Evolutionary conservation across 2,113 vertebrate genomes (phyloP).

Genomic region (Nycticorax nycticorax): DNA sequence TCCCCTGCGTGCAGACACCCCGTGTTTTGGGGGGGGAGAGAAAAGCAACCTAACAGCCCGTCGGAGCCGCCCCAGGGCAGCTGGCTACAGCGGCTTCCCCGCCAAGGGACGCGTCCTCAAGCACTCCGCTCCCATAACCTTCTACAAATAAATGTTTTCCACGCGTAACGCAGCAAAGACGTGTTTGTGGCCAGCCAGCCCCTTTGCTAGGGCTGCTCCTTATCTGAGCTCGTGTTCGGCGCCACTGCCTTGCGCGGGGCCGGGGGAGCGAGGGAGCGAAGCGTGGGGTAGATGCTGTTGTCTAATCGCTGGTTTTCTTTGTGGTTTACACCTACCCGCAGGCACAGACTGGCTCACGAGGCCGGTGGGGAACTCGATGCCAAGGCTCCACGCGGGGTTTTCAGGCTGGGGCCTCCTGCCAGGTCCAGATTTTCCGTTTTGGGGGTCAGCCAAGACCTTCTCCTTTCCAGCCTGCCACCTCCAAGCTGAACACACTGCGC

Average conservation of each 20-base stretch:
- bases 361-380: neutral
- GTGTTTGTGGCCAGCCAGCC: neutral
- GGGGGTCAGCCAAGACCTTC: neutral
- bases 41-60: fast-evolving
- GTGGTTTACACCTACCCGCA: neutral
- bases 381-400: neutral
- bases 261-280: neutral
- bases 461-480: neutral
- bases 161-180: neutral
- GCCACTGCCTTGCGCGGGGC: neutral
- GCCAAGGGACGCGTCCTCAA: fast-evolving
- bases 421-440: neutral
- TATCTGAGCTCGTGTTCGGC: neutral
- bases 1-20: neutral
- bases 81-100: neutral
- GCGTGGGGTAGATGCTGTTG: neutral
- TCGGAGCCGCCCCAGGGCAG: too few relatives aligned
- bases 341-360: neutral
- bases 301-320: neutral
- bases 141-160: neutral
- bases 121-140: neutral
- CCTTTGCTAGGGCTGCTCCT: neutral
- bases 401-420: neutral
- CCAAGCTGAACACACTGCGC: fast-evolving
- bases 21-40: neutral